These are phyloP conservation scores for Ctenosaura bakeri DNA, from an alignment of 2,797 vertebrate species.

Conservation along the genomic window DNA sequence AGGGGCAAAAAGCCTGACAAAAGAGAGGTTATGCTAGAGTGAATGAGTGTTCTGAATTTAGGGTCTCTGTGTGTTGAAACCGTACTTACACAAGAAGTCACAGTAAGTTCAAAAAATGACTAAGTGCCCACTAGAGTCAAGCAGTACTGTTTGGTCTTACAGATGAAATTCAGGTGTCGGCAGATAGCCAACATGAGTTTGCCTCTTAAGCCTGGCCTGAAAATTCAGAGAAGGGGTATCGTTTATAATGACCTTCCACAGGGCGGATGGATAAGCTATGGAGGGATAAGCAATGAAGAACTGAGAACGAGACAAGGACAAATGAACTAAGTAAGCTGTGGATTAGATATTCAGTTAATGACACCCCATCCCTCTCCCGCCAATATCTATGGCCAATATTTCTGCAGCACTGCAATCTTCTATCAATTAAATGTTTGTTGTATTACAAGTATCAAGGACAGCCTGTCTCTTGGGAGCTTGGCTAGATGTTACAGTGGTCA, in stretches of 20 bases:
- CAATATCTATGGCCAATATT: background rate
- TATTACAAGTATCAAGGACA: background rate
- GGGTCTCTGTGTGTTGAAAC: constrained; percentile 19
- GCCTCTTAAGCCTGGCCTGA: background rate
- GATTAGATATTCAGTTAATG: background rate
- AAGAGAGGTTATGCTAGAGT: constrained; percentile 46
- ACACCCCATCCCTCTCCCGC: too few relatives aligned
- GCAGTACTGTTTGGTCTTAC: too few relatives aligned
- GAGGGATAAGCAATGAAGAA: background rate
- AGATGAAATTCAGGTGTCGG: constrained; percentile 63
- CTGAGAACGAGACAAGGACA: background rate
- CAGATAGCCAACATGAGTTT: background rate
- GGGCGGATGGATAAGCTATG: background rate
- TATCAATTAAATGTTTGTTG: background rate
- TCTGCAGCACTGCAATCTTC: background rate
- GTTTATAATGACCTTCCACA: background rate
- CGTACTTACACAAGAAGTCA: background rate
- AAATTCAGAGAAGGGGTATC: background rate
- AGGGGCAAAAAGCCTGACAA: constrained; percentile 37
- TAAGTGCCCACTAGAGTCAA: constrained; percentile 11
- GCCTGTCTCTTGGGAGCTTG: background rate
- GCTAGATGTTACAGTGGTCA: background rate
- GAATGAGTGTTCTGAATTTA: constrained; percentile 55
- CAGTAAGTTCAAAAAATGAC: constrained; percentile 4
- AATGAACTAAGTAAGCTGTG: background rate